These are phyloP conservation scores for Glossophaga mutica DNA, from an alignment of 2,797 vertebrate genomes.

Conservation along the genomic window DNA sequence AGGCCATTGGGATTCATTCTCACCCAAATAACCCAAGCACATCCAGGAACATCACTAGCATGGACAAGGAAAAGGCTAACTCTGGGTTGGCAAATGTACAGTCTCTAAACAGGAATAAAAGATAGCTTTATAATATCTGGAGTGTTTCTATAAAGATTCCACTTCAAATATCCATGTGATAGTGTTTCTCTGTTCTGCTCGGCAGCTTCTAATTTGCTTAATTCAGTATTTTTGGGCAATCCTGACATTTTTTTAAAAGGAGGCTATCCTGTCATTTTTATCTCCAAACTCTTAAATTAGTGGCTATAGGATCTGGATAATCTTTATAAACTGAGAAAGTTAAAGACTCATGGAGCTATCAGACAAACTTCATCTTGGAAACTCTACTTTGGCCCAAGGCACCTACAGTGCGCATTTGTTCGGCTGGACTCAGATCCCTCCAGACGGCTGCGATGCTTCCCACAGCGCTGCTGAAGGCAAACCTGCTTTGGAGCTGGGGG, in stretches of 20 bases:
- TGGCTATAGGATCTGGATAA: neutral
- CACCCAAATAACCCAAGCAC: slow-evolving; percentile 47
- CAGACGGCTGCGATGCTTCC: neutral
- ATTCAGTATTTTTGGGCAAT: neutral
- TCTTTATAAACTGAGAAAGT: neutral
- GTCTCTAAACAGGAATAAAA: slow-evolving; percentile 19
- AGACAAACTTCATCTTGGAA: neutral
- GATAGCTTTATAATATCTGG: slow-evolving; percentile 32
- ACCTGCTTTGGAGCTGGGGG: neutral
- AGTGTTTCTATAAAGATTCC: neutral
- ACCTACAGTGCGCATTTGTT: neutral
- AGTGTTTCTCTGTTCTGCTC: neutral
- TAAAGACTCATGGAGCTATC: neutral
- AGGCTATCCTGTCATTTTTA: slow-evolving; percentile 13
- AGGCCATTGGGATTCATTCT: slow-evolving; percentile 49
- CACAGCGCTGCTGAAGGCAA: neutral
- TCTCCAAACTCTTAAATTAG: neutral
- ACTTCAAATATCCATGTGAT: neutral
- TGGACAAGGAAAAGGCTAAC: slow-evolving; percentile 31
- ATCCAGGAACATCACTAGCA: neutral
- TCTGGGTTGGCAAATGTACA: slow-evolving; percentile 28
- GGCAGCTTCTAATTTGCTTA: slow-evolving; percentile 1
- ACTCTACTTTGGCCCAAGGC: neutral
- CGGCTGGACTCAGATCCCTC: neutral
- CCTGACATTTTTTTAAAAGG: neutral